These are phyloP conservation scores for Lasioglossum oenotherae DNA, from an alignment of 2,888 invertebrate genomes.

Conservation along the genomic window DNA sequence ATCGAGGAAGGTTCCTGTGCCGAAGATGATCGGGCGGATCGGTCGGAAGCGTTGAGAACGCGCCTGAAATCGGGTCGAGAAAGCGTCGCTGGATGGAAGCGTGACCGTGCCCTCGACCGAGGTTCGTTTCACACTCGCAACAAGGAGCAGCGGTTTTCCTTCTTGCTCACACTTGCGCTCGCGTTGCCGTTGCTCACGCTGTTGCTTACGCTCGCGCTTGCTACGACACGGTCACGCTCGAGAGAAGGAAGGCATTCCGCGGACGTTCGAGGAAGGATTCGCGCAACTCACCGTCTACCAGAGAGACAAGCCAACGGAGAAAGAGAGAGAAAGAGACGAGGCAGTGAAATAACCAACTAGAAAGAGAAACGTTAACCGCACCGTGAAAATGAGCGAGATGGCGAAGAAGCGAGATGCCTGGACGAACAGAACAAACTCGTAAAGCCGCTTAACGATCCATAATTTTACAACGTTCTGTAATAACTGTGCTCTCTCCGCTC, in stretches of 20 bases:
- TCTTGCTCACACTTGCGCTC: not conserved
- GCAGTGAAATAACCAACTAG: conserved; percentile 37
- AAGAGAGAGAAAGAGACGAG: not conserved
- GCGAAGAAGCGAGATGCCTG: conserved; percentile 65
- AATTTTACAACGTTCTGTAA: conserved; percentile 82
- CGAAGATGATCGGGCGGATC: conserved; percentile 6
- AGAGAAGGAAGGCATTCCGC: conserved; percentile 42
- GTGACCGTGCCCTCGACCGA: conserved; percentile 3
- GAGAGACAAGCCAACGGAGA: not conserved
- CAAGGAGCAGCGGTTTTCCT: not conserved
- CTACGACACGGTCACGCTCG: conserved; percentile 30
- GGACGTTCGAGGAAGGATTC: conserved; percentile 23
- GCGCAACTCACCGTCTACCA: not conserved
- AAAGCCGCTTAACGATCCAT: conserved; percentile 82
- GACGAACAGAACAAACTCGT: conserved; percentile 80
- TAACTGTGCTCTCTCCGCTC: conserved; percentile 72
- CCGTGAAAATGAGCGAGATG: conserved; percentile 47
- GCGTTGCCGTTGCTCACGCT: not conserved
- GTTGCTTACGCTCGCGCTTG: not conserved
- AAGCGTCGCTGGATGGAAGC: not conserved
- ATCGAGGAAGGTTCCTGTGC: not conserved
- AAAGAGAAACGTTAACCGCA: conserved; percentile 36
- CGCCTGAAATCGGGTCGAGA: conserved; percentile 16
- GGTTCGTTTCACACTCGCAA: conserved; percentile 5
- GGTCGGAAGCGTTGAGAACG: not conserved